Evolutionary conservation across 2,113 vertebrate genomes (phyloP).

Genomic region (Rhipidura dahli): DNA sequence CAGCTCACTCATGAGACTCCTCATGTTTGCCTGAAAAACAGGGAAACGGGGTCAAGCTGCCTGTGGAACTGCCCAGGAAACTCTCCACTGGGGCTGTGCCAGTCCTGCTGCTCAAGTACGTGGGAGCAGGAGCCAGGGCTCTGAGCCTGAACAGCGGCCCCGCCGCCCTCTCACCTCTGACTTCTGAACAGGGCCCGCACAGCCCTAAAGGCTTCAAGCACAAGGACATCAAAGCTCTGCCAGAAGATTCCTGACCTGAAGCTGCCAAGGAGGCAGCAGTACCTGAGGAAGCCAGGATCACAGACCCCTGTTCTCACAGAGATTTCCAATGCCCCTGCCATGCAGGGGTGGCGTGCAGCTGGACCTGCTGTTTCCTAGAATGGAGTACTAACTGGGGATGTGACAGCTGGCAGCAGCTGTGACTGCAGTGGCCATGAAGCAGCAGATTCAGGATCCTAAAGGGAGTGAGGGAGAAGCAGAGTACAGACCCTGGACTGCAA

Average conservation of each 20-base stretch:
- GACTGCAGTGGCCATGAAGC: not conserved
- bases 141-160: not conserved
- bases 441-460: not conserved
- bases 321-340: not conserved
- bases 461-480: not conserved
- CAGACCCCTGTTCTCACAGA: not conserved
- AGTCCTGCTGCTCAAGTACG: not conserved
- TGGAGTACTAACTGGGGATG: not conserved
- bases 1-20: not conserved
- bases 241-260: not conserved
- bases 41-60: not conserved
- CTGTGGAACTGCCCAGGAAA: not conserved
- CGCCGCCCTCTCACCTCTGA: not conserved
- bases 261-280: not conserved
- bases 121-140: not conserved
- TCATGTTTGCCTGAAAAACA: not conserved
- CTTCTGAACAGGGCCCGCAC: rapidly evolving
- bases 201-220: not conserved
- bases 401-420: not conserved
- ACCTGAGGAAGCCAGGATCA: not conserved
- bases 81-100: not conserved
- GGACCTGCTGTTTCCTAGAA: not conserved
- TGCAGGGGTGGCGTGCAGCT: not conserved
- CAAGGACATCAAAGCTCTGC: not conserved
- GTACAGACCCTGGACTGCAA: not conserved